Percentiles rank a stretch among this genome's conserved stretches.
Evolutionary conservation across 2,888 invertebrate genomes (phyloP).

Genomic region (Pedicia rivosa): DNA sequence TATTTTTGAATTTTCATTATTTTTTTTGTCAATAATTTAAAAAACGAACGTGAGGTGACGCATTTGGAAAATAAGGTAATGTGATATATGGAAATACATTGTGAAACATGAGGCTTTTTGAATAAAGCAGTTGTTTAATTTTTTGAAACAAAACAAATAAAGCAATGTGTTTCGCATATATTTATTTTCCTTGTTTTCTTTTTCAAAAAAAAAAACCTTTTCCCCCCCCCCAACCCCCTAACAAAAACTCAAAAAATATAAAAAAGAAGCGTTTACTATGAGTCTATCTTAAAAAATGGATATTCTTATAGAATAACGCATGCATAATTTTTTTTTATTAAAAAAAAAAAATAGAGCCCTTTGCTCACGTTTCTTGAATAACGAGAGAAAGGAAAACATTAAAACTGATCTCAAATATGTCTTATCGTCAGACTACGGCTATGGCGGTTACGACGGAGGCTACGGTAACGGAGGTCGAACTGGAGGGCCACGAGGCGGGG

Average conservation of each 20-base stretch:
- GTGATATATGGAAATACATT: constrained; percentile 28
- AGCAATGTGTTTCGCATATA: constrained; percentile 22
- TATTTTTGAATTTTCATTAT: not conserved
- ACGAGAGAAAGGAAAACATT: too few species aligned
- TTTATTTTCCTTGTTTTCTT: constrained; percentile 15
- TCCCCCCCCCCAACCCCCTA: too few species aligned
- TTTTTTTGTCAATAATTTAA: constrained; percentile 16
- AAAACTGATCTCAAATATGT: too few species aligned
- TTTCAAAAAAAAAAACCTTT: too few species aligned
- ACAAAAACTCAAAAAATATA: too few species aligned
- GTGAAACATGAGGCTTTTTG: constrained; percentile 29
- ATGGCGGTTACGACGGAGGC: constrained; percentile 79
- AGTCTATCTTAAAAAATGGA: too few species aligned
- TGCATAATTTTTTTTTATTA: too few species aligned
- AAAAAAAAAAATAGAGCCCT: too few species aligned
- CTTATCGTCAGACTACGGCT: constrained; percentile 54
- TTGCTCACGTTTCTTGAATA: too few species aligned
- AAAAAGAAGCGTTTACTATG: too few species aligned
- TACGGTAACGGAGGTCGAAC: constrained; percentile 65
- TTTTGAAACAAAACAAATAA: constrained; percentile 12
- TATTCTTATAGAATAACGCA: too few species aligned
- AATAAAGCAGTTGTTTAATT: constrained; percentile 6
- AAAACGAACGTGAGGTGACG: constrained; percentile 27
- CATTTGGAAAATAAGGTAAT: constrained; percentile 34
- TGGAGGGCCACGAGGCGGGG: constrained; percentile 66